phyloP scores from a whole-genome alignment of 2,888 invertebrate genomes.

The Scelioninae gen. 1 region DNA sequence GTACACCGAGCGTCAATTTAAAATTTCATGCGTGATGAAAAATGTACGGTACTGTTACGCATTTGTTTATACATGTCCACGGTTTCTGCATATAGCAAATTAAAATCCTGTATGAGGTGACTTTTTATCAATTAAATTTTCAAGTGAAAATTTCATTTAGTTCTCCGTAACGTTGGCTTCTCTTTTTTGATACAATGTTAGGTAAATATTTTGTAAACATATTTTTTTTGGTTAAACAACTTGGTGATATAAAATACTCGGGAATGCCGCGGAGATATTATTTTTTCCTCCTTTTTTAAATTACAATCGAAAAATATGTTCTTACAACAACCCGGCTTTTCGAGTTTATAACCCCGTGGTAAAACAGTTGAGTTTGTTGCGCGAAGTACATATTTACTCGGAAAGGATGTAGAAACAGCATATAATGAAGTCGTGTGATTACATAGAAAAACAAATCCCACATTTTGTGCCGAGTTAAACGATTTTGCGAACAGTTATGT shows the following conservation, averaged over 20 bases:
- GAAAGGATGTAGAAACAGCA: slow-evolving; percentile 28
- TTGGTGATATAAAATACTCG: too few relatives aligned
- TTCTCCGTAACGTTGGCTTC: not conserved
- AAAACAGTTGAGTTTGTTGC: slow-evolving; percentile 49
- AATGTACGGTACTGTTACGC: slow-evolving; percentile 14
- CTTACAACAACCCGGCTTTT: slow-evolving; percentile 10
- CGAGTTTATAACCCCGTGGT: slow-evolving; percentile 33
- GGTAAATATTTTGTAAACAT: not conserved
- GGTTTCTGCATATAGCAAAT: slow-evolving; percentile 8
- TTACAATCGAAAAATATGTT: slow-evolving; percentile 28
- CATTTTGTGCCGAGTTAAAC: slow-evolving; percentile 20
- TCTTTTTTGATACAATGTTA: not conserved
- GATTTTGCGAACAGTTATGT: slow-evolving; percentile 15
- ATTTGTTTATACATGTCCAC: slow-evolving; percentile 11
- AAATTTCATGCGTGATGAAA: slow-evolving; percentile 19
- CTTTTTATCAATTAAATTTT: slow-evolving; percentile 19
- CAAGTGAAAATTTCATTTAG: slow-evolving; percentile 12
- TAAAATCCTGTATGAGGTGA: slow-evolving; percentile 8
- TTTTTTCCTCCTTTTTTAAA: slow-evolving; percentile 11
- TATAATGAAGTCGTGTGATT: slow-evolving; percentile 47
- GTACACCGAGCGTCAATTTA: slow-evolving; percentile 24
- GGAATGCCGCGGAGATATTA: not conserved
- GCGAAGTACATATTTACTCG: slow-evolving; percentile 42
- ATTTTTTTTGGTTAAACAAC: not conserved
- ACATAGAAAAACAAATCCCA: slow-evolving; percentile 13